A percentile compares a stretch with the other conserved stretches of the same genome.
Evolutionary conservation across 1,140 invertebrate species (phyloP).

Genomic region (Helicoverpa zea): DNA sequence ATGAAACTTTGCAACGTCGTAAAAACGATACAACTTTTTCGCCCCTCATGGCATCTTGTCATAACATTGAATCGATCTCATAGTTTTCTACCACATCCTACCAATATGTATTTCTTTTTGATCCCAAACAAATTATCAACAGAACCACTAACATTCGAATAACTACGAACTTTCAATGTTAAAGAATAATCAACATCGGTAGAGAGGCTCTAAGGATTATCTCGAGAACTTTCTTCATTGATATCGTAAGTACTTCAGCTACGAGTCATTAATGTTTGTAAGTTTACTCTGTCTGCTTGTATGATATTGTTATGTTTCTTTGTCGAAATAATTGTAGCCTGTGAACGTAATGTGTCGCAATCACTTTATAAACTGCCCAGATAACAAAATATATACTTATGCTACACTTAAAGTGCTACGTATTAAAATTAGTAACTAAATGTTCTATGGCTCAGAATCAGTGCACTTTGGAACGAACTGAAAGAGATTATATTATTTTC

Average conservation of each 20-base stretch:
- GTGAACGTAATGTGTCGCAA: not conserved
- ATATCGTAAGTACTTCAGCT: constrained; percentile 10
- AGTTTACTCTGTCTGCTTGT: not conserved
- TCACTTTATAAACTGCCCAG: not conserved
- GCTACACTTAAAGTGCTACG: too few relatives aligned
- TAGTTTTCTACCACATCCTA: not conserved
- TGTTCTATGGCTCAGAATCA: too few relatives aligned
- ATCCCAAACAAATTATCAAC: not conserved
- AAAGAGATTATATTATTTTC: too few relatives aligned
- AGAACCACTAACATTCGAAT: constrained; percentile 32
- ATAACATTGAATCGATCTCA: too few relatives aligned
- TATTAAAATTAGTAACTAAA: too few relatives aligned
- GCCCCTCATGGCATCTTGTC: too few relatives aligned
- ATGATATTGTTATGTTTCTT: not conserved
- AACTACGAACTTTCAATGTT: constrained; percentile 2
- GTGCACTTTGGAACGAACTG: too few relatives aligned
- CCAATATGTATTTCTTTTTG: not conserved
- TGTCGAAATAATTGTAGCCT: not conserved
- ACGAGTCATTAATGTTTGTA: constrained; percentile 15
- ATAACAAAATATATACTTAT: not conserved
- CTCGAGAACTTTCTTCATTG: constrained; percentile 23
- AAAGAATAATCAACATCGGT: constrained; percentile 25
- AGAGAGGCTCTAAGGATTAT: constrained; percentile 33
- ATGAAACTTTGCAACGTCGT: too few relatives aligned
- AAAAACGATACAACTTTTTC: too few relatives aligned